Evolutionary conservation across 2,113 vertebrate genomes (phyloP).

Genomic region (Emydura subglobosa): DNA sequence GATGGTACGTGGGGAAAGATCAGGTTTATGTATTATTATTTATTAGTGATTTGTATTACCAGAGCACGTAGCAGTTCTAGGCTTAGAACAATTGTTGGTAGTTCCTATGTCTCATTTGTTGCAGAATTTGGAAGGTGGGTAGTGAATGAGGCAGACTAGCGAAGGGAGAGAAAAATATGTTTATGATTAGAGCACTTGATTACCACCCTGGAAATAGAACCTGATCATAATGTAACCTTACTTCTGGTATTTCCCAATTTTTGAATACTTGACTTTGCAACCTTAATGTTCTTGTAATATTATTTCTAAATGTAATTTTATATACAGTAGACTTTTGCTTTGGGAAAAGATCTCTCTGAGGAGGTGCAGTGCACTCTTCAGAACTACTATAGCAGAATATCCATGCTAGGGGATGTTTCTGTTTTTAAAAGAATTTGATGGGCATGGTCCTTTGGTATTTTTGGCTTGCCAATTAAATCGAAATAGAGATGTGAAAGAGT

Average conservation of each 20-base stretch:
- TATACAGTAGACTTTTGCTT: background rate
- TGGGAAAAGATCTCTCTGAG: background rate
- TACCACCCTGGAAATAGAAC: background rate
- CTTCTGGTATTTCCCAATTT: background rate
- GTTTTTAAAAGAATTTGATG: background rate
- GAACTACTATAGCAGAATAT: background rate
- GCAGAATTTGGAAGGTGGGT: background rate
- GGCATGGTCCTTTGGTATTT: background rate
- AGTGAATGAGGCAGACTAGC: background rate
- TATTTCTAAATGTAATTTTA: background rate
- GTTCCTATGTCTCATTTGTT: background rate
- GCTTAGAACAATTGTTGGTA: background rate
- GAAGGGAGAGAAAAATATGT: background rate
- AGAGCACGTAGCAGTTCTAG: no score
- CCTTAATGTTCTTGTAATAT: background rate
- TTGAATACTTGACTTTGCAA: slow-evolving; percentile 22
- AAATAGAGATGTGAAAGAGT: background rate
- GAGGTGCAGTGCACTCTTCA: background rate
- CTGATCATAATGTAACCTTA: background rate
- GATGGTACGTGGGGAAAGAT: background rate
- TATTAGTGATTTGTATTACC: no score
- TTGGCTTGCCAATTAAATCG: background rate
- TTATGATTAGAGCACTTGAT: background rate
- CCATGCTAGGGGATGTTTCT: background rate
- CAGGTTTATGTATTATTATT: background rate